Conservation (phyloP, 2,797 vertebrate genomes). For the Sphenopsis melanotis region DNA sequence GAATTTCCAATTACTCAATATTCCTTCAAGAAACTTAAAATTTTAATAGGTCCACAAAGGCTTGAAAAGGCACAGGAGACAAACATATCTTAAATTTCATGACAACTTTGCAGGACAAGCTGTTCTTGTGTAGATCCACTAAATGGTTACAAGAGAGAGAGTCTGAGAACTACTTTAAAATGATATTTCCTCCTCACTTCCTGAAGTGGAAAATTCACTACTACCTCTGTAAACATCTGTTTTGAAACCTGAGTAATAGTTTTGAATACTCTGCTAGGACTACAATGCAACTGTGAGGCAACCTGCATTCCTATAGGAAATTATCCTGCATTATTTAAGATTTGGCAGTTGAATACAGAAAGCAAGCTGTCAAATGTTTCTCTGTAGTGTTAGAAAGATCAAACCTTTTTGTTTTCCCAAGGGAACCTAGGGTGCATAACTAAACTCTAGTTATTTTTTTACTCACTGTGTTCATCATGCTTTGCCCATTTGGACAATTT, state of each 20-base stretch:
- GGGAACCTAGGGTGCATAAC: not conserved
- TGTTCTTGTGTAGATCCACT: not conserved
- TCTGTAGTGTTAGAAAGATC: not conserved
- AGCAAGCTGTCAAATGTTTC: not conserved
- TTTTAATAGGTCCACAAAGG: not conserved
- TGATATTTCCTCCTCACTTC: not conserved
- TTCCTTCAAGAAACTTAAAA: not conserved
- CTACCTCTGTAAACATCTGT: not conserved
- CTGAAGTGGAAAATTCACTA: not conserved
- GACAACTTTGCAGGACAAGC: not conserved
- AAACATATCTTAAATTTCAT: not conserved
- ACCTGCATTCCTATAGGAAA: not conserved
- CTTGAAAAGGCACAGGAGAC: not conserved
- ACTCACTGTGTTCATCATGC: not conserved
- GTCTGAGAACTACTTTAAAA: slow-evolving; percentile 14
- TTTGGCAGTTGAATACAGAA: not conserved
- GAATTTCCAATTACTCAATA: not conserved
- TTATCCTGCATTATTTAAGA: not conserved
- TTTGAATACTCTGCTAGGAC: not conserved
- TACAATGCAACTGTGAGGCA: not conserved
- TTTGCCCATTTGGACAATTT: not conserved
- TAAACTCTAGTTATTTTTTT: not conserved
- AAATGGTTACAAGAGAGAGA: slow-evolving; percentile 16
- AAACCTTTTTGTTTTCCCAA: not conserved
- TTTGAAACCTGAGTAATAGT: not conserved